These are phyloP conservation scores for Chloropsis cyanopogon DNA, from an alignment of 2,113 vertebrate species.

Conservation along the genomic window DNA sequence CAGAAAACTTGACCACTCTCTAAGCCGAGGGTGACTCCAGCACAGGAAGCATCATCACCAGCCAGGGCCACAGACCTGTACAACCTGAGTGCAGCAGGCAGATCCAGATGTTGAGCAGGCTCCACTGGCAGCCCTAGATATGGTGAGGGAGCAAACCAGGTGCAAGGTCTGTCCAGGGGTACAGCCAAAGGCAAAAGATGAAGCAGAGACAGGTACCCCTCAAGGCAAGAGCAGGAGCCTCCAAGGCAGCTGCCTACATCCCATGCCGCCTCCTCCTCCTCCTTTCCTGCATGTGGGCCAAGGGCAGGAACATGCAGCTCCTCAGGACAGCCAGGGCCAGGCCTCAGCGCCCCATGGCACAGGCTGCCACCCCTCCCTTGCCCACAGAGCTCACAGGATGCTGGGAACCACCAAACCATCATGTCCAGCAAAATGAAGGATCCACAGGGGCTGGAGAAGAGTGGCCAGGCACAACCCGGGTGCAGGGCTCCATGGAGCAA, in stretches of 20 bases:
- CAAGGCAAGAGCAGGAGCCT: background rate
- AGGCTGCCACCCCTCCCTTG: background rate
- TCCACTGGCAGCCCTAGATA: background rate
- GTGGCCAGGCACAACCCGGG: no score
- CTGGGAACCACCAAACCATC: background rate
- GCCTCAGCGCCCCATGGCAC: no score
- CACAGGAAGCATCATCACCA: background rate
- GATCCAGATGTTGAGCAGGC: background rate
- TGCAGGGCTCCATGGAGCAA: rapidly evolving
- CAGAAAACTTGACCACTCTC: background rate
- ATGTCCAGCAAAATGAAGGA: background rate
- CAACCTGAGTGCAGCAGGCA: background rate
- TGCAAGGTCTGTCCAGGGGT: rapidly evolving
- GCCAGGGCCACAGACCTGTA: background rate
- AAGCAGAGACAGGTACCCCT: background rate
- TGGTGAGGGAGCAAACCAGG: rapidly evolving
- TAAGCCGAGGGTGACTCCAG: background rate
- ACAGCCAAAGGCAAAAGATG: background rate
- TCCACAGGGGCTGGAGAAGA: background rate
- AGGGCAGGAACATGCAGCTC: background rate
- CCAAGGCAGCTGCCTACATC: background rate
- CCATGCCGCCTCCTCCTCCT: background rate
- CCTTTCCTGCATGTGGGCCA: rapidly evolving
- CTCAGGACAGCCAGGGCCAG: background rate
- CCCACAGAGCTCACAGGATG: background rate